Evolutionary conservation across 2,797 vertebrate genomes (phyloP), one percentile per base, ranked within the genome.

Genomic region (Hydrolagus colliei): DNA sequence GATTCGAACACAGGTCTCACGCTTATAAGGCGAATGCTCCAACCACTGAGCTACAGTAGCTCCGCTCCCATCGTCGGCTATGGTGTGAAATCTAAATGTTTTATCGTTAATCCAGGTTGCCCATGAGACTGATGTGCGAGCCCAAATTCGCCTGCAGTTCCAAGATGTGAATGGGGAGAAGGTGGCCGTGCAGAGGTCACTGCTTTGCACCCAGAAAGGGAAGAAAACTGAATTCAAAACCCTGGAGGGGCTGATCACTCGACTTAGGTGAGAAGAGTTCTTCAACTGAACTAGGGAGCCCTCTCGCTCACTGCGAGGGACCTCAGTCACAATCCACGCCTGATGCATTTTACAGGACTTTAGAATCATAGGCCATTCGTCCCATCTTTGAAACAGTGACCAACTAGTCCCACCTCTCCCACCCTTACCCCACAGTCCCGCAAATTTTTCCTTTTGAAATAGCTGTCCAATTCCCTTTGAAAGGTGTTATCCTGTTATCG

Each of bases 221-320:
- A 99, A 98, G 89, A 96, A 94, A 89, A 88, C 94, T 0, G 96
- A 96, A 86, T 99, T 99, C 87, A 99, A 98, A 94, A 98, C 96
- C 3, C 92, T 99, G 88, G 98, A 99, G 90, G 95, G 97, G 82
- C 93, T 98, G 89, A 98, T 99, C 88, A 96, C 93, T 41, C 94
- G 96, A 92, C 89, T 87, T 0, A 98, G 95, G 98, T 99, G 92
- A 90, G 97, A 52, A 52, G 41, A 52, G 41, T 52, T 52, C 41
- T 90, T 13, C 20, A 63, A 18, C 12, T 35, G 13, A 35, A 8
- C 61, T 75, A 20, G 22, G 13, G 14, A 62, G 61, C 8, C 13
- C 41, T n/a, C 67, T 63, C 41, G 72, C 32, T 52, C 41, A 52
- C 27, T 27, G 74, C 14, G 41, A 77, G 74, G 74, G 13, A 4